Evolutionary conservation across 1,140 invertebrate genomes (phyloP).

Genomic region (Pseudoatta argentina): DNA sequence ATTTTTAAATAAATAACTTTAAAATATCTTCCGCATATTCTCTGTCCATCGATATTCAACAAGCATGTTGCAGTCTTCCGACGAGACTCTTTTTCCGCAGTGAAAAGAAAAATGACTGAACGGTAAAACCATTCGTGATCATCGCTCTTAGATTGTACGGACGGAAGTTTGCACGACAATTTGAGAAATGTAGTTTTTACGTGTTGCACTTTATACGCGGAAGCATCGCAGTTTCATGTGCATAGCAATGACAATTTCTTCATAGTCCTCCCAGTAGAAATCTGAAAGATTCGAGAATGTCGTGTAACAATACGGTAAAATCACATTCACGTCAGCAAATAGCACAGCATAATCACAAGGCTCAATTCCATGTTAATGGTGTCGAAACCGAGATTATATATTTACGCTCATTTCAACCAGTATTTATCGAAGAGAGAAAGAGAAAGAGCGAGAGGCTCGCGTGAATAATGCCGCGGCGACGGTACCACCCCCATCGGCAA

Average conservation of each 20-base stretch:
- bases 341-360: background rate
- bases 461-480: constrained; percentile 46
- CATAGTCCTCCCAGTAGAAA: background rate
- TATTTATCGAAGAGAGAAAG: constrained; percentile 29
- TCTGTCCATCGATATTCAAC: background rate
- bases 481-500: constrained; percentile 42
- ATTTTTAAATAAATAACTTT: background rate
- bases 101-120: background rate
- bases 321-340: constrained; percentile 17
- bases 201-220: background rate
- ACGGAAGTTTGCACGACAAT: background rate
- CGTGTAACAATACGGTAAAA: background rate
- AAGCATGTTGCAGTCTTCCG: background rate
- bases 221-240: background rate
- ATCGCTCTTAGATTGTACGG: background rate
- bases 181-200: background rate
- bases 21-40: background rate
- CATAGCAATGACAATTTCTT: background rate
- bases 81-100: background rate
- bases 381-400: constrained; percentile 36
- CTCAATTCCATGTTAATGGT: constrained; percentile 8
- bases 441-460: background rate
- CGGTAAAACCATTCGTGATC: background rate
- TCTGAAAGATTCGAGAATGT: background rate
- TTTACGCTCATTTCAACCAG: background rate